Evolutionary conservation across 37 sponge, comb jelly and placozoan genomes (phyloP).

Genomic region (Chondrilla cf. caribensis): DNA sequence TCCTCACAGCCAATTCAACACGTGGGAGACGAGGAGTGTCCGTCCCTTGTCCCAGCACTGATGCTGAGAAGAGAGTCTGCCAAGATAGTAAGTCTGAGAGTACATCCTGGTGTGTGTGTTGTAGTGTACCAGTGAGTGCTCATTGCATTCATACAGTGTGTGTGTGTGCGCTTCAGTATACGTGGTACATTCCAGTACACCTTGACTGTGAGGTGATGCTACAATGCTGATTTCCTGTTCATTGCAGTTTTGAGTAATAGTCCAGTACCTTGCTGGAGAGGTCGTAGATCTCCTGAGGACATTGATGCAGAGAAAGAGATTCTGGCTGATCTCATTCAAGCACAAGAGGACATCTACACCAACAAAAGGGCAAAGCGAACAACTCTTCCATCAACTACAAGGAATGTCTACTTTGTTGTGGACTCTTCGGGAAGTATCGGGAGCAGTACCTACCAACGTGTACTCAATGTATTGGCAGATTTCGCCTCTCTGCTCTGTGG

Average conservation of each 20-base stretch:
- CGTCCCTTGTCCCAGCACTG: not conserved
- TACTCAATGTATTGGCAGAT: not conserved
- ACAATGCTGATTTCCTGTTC: not conserved
- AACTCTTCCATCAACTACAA: not conserved
- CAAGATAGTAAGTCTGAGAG: not conserved
- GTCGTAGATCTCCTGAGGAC: not conserved
- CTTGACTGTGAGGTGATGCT: no score
- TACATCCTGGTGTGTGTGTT: no score
- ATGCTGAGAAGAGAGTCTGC: not conserved
- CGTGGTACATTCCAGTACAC: no score
- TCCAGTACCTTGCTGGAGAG: not conserved
- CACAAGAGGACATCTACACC: not conserved
- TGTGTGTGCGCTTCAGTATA: no score
- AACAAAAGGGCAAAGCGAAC: not conserved
- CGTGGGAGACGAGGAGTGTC: not conserved
- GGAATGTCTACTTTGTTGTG: slow-evolving; percentile 1
- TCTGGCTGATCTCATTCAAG: not conserved
- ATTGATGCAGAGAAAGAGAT: not conserved
- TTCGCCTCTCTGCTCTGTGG: slow-evolving; percentile 16
- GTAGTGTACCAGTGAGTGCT: no score
- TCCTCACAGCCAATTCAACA: no score
- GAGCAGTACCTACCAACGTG: not conserved
- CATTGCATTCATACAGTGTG: no score
- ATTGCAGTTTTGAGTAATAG: no score
- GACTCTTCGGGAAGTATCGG: slow-evolving; percentile 23